Evolutionary conservation across 2,888 invertebrate genomes (phyloP).

Genomic region (Orchesellides sinensis): DNA sequence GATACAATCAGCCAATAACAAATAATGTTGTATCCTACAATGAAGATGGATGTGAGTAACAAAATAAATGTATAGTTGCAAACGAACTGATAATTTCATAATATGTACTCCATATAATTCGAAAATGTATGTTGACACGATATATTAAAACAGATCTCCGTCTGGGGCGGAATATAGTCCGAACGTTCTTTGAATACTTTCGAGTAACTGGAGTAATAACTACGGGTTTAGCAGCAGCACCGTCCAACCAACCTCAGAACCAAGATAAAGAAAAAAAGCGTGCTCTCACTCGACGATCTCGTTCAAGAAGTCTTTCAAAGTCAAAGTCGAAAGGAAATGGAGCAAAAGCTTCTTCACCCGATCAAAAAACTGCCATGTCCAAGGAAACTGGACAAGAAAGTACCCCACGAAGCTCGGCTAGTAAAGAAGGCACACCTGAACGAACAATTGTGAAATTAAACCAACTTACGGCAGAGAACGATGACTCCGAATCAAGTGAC

Average conservation of each 20-base stretch:
- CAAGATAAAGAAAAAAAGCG: slow-evolving; percentile 75
- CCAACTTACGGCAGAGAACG: slow-evolving; percentile 66
- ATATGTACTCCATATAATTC: neutral
- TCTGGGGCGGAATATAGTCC: slow-evolving; percentile 86
- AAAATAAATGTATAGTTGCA: neutral
- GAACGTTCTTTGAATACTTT: slow-evolving; percentile 89
- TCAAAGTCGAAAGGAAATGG: slow-evolving; percentile 51
- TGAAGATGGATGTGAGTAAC: slow-evolving; percentile 96
- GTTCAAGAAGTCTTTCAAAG: slow-evolving; percentile 53
- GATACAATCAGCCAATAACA: slow-evolving; percentile 84
- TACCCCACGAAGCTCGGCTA: slow-evolving; percentile 40
- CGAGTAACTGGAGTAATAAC: slow-evolving; percentile 85
- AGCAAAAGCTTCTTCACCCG: slow-evolving; percentile 36
- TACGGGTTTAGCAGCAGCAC: slow-evolving; percentile 76
- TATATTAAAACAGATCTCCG: slow-evolving; percentile 82
- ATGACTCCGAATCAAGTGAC: slow-evolving; percentile 40
- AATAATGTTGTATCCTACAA: slow-evolving; percentile 90
- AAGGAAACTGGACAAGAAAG: slow-evolving; percentile 25
- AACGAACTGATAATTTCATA: neutral
- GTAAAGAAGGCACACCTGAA: slow-evolving; percentile 55
- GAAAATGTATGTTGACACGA: neutral
- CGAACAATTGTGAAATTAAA: slow-evolving; percentile 70
- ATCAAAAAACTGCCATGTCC: slow-evolving; percentile 40
- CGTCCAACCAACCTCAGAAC: slow-evolving; percentile 77
- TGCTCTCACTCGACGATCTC: slow-evolving; percentile 27